phyloP scores from a whole-genome alignment of 2,113 vertebrate genomes.

The Panthera tigris region DNA sequence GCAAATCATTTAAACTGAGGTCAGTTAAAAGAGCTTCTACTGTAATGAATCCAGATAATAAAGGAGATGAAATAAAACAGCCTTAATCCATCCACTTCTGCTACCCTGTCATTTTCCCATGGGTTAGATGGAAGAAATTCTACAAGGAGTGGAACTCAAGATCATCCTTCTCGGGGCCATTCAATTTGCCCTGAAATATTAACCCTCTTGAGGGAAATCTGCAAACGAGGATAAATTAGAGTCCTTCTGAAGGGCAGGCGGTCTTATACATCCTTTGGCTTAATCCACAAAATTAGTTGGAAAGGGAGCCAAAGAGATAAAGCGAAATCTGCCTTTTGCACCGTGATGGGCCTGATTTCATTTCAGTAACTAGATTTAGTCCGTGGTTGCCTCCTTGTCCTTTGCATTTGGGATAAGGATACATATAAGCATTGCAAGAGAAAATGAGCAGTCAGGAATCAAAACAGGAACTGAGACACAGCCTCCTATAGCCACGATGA shows the following conservation, averaged over 20 bases:
- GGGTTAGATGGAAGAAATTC: conserved; percentile 6
- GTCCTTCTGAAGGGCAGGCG: conserved; percentile 2
- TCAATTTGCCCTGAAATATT: conserved; percentile 58
- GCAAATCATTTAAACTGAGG: background rate
- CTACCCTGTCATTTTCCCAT: background rate
- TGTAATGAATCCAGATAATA: background rate
- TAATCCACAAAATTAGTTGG: background rate
- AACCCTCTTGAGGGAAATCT: conserved; percentile 54
- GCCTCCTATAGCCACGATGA: background rate
- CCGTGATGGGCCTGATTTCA: background rate
- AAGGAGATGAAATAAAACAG: conserved; percentile 39
- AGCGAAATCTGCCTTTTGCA: conserved; percentile 8
- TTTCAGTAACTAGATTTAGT: conserved; percentile 1
- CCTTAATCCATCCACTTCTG: conserved; percentile 20
- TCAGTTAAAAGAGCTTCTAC: background rate
- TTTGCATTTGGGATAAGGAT: background rate
- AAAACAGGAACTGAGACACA: background rate
- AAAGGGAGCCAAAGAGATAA: conserved; percentile 25
- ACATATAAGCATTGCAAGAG: background rate
- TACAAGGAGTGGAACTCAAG: conserved; percentile 10
- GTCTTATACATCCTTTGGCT: background rate
- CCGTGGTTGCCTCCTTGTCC: background rate
- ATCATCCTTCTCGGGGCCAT: conserved; percentile 34
- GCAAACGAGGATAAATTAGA: conserved; percentile 39
- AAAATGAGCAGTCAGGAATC: background rate